phyloP scores from a whole-genome alignment of 92 coral and sea anemone species.

The Phenganax subtilis region DNA sequence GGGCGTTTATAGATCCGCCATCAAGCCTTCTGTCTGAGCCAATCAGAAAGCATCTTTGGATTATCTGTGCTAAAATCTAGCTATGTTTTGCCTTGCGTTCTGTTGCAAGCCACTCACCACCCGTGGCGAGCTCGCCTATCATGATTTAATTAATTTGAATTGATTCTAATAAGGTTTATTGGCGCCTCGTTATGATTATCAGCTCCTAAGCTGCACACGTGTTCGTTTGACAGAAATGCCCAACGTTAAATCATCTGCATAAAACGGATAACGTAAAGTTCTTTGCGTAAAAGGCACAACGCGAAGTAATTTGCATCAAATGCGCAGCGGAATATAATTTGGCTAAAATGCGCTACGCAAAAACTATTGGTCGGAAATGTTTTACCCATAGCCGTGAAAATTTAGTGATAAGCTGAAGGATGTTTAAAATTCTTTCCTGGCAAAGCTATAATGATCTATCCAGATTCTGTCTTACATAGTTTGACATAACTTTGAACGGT shows the following conservation, averaged over 20 bases:
- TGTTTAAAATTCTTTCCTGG: background rate
- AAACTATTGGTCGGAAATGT: background rate
- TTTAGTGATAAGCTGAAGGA: background rate
- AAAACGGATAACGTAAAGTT: background rate
- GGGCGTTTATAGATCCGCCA: conserved; percentile 32
- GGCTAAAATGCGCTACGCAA: background rate
- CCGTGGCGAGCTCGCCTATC: conserved; percentile 16
- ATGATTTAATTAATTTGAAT: conserved; percentile 43
- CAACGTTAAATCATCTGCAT: background rate
- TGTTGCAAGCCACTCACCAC: conserved; percentile 10
- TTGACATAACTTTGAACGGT: conserved; percentile 13
- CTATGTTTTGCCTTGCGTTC: conserved; percentile 21
- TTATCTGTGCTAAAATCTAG: conserved; percentile 18
- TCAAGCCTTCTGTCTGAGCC: conserved; percentile 18
- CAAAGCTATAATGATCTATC: conserved; percentile 13
- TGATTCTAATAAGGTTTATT: conserved; percentile 44
- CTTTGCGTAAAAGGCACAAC: background rate
- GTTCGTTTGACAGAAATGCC: background rate
- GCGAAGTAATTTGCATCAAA: background rate
- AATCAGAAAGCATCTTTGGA: conserved; percentile 17
- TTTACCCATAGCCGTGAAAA: background rate
- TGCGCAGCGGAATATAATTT: background rate
- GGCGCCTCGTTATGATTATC: conserved; percentile 40
- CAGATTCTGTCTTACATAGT: background rate
- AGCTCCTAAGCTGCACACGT: background rate